These are phyloP conservation scores for Colletes collaris DNA, from an alignment of 2,888 invertebrate species.

Conservation along the genomic window DNA sequence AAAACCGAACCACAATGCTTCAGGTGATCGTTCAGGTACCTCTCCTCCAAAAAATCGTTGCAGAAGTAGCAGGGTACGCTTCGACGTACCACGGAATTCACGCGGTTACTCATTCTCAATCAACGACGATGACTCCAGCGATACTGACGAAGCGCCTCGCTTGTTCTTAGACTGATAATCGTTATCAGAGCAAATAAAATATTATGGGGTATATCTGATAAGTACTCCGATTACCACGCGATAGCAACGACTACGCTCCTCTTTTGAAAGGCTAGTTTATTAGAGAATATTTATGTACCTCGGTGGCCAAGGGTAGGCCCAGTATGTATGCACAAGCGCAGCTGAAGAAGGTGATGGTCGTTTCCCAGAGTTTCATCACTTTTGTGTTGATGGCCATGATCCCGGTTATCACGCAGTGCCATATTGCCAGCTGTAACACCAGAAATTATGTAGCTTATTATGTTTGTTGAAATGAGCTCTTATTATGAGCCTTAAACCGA, in stretches of 20 bases:
- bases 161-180: slow-evolving; percentile 52
- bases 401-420: slow-evolving; percentile 95
- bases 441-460: not conserved
- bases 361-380: slow-evolving; percentile 90
- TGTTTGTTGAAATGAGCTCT: not conserved
- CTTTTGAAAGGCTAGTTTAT: too few species aligned
- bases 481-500: too few species aligned
- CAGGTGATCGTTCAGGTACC: slow-evolving; percentile 85
- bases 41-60: slow-evolving; percentile 73
- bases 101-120: slow-evolving; percentile 66
- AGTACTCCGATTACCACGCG: too few species aligned
- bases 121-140: slow-evolving; percentile 2
- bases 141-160: slow-evolving; percentile 46
- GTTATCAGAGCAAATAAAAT: slow-evolving; percentile 57
- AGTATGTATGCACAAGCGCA: slow-evolving; percentile 92
- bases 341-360: slow-evolving; percentile 92
- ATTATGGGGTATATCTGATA: slow-evolving; percentile 7
- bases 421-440: slow-evolving; percentile 88
- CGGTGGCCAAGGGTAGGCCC: slow-evolving; percentile 92
- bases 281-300: slow-evolving; percentile 84
- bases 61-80: slow-evolving; percentile 79
- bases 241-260: not conserved
- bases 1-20: slow-evolving; percentile 89
- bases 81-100: slow-evolving; percentile 57
- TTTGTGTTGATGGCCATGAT: slow-evolving; percentile 91